A percentile compares a stretch with the other conserved stretches of the same genome.
Conservation (phyloP, 2,113 vertebrate genomes). For the Furnarius figulus region DNA sequence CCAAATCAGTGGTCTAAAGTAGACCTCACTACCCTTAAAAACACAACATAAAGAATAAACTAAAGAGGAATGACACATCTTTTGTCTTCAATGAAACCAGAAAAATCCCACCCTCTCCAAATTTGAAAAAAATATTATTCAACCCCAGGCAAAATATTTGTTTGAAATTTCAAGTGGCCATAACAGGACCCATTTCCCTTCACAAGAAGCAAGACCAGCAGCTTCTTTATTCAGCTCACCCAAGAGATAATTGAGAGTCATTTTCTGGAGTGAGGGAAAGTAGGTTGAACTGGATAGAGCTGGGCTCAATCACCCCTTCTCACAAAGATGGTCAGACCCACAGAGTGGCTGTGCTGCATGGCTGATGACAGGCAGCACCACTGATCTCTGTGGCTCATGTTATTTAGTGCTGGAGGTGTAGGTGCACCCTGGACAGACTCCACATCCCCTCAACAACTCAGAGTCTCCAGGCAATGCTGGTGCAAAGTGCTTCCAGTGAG, state of each 20-base stretch:
- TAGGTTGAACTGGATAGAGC: neutral
- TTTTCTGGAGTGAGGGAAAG: neutral
- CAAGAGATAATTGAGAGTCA: neutral
- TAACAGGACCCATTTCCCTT: neutral
- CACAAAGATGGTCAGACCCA: neutral
- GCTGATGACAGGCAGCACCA: neutral
- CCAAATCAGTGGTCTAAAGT: neutral
- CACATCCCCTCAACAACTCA: neutral
- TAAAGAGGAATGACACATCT: neutral
- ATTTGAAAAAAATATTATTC: neutral
- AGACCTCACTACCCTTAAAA: neutral
- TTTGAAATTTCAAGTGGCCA: neutral
- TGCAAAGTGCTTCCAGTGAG: neutral
- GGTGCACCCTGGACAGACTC: neutral
- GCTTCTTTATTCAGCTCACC: neutral
- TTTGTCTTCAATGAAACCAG: neutral
- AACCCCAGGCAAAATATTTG: neutral
- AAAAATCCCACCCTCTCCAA: neutral
- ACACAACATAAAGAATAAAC: neutral
- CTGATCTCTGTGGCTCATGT: accelerated
- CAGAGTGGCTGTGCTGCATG: neutral
- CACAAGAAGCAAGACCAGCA: neutral
- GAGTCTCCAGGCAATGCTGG: neutral
- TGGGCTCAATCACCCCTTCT: neutral
- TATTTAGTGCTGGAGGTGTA: neutral